Percentiles rank a stretch among this genome's conserved stretches.
Evolutionary conservation across 92 coral and sea anemone species (phyloP).

Genomic region (Epizoanthus illoricatus): DNA sequence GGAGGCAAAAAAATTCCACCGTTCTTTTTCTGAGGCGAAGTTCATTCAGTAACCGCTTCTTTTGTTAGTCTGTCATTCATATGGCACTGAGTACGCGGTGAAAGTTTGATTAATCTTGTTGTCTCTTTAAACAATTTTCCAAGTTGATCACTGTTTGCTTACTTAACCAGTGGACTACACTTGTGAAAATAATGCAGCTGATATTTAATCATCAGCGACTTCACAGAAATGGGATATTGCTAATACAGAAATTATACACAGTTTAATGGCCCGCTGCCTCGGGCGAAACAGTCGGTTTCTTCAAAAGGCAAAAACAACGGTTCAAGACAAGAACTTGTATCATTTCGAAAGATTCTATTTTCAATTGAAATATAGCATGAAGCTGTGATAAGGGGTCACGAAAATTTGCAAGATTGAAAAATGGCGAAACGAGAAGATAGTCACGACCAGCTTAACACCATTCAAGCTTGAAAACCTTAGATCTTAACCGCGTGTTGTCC

Average conservation of each 20-base stretch:
- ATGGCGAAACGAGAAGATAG: not conserved
- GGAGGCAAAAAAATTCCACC: not conserved
- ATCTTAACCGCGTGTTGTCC: slow-evolving; percentile 41
- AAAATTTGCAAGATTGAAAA: not conserved
- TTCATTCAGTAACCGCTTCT: not conserved
- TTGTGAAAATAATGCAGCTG: slow-evolving; percentile 35
- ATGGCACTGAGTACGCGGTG: slow-evolving; percentile 2
- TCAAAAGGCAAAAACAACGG: slow-evolving; percentile 24
- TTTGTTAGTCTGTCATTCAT: slow-evolving; percentile 22
- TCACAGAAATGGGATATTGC: slow-evolving; percentile 32
- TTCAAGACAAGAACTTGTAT: slow-evolving; percentile 22
- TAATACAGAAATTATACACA: slow-evolving; percentile 36
- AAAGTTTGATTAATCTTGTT: slow-evolving; percentile 31
- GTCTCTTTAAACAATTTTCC: slow-evolving; percentile 28
- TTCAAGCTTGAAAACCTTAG: slow-evolving; percentile 12
- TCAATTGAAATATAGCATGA: not conserved
- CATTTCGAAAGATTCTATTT: not conserved
- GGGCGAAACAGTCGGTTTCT: slow-evolving; percentile 36
- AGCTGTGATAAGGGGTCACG: not conserved
- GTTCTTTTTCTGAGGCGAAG: not conserved
- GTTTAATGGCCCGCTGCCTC: slow-evolving; percentile 31
- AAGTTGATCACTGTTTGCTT: slow-evolving; percentile 42
- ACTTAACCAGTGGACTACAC: slow-evolving; percentile 41
- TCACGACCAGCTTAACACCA: slow-evolving; percentile 1
- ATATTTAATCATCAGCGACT: slow-evolving; percentile 33